A percentile compares a stretch with the other conserved stretches of the same genome.
Evolutionary conservation across 2,113 vertebrate species (phyloP).

Genomic region (Protomyctophum bolini): DNA sequence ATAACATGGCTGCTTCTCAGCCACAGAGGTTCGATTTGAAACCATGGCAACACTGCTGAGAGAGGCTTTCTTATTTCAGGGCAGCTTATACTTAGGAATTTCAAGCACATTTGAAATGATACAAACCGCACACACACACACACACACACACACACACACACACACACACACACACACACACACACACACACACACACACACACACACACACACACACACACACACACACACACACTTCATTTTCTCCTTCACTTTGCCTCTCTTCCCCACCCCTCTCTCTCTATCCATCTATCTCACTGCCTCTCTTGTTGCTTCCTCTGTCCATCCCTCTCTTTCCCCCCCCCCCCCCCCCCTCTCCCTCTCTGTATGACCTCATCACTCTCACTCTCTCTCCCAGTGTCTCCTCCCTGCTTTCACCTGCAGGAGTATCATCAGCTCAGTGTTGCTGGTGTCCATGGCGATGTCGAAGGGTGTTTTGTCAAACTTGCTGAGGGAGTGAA

Average conservation of each 20-base stretch:
- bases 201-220: not conserved
- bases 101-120: conserved; percentile 42
- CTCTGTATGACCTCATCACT: not conserved
- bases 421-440: conserved; percentile 78
- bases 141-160: not conserved
- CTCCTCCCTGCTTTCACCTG: conserved; percentile 72
- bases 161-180: not conserved
- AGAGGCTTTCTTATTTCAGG: conserved; percentile 14
- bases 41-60: conserved; percentile 62
- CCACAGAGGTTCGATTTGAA: conserved; percentile 35
- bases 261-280: not conserved
- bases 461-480: conserved; percentile 84
- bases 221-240: not conserved
- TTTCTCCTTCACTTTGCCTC: conserved; percentile 15
- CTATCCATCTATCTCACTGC: conserved; percentile 20
- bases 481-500: conserved; percentile 83
- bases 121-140: conserved; percentile 17
- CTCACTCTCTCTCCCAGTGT: not conserved
- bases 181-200: too few relatives aligned
- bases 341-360: not conserved
- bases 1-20: conserved; percentile 37
- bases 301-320: not conserved
- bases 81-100: conserved; percentile 43
- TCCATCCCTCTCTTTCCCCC: not conserved
- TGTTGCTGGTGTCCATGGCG: conserved; percentile 80